These are phyloP conservation scores for Trissoscelio sp. DNA, from an alignment of 2,888 invertebrate genomes.

Conservation along the genomic window DNA sequence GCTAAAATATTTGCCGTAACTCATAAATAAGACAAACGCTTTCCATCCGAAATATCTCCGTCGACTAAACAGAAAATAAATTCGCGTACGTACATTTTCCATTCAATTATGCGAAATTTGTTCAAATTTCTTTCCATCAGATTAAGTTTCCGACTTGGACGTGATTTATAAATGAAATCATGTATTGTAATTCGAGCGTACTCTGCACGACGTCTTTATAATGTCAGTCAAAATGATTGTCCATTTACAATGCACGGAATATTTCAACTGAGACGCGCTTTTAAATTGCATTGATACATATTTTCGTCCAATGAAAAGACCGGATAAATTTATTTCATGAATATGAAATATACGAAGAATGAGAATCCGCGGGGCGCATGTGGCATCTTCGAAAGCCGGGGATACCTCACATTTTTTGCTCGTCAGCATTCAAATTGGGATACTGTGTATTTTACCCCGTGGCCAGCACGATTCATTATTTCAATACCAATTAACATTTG, in stretches of 20 bases:
- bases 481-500: conserved; percentile 9
- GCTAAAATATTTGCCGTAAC: conserved; percentile 24
- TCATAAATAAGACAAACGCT: conserved; percentile 47
- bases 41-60: conserved; percentile 15
- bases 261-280: conserved; percentile 32
- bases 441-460: too few species aligned
- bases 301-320: conserved; percentile 47
- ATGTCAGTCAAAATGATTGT: conserved; percentile 58
- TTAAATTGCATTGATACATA: conserved; percentile 56
- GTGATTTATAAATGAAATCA: conserved; percentile 55
- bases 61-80: conserved; percentile 30
- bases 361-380: conserved; percentile 7
- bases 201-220: conserved; percentile 43
- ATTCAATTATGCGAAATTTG: conserved; percentile 45
- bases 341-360: conserved; percentile 21
- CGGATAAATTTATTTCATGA: conserved; percentile 44
- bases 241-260: conserved; percentile 54
- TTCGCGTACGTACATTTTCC: conserved; percentile 27
- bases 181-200: conserved; percentile 37
- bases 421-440: conserved; percentile 10
- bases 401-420: conserved; percentile 7
- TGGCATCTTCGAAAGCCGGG: conserved; percentile 1
- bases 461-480: not conserved
- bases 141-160: conserved; percentile 31
- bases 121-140: conserved; percentile 30